A percentile compares a stretch with the other conserved stretches of the same genome.
Conservation (phyloP, 2,113 vertebrate genomes). For the Myotis lucifugus region DNA sequence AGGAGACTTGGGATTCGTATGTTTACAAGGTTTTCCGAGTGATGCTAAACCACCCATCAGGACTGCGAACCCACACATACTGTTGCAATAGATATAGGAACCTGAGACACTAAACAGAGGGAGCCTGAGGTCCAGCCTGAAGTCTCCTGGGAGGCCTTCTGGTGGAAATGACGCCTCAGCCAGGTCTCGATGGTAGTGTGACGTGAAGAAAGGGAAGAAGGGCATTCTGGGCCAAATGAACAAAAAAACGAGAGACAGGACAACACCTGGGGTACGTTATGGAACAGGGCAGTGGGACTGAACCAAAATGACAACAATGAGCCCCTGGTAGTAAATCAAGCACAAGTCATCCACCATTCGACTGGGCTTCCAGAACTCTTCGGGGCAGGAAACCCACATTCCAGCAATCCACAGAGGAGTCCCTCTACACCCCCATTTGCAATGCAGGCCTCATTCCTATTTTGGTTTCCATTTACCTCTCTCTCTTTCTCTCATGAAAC, state of each 20-base stretch:
- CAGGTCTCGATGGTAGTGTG: neutral
- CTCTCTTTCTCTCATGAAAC: neutral
- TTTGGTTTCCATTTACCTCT: neutral
- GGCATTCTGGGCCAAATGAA: neutral
- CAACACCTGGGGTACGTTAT: fast-evolving
- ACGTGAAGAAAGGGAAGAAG: neutral
- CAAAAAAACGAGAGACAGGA: neutral
- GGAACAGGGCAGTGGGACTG: neutral
- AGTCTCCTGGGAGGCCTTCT: neutral
- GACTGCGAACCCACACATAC: neutral
- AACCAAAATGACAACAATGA: neutral
- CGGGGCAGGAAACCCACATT: neutral
- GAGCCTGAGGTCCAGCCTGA: neutral
- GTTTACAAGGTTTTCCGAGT: neutral
- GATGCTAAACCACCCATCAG: neutral
- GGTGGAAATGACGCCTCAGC: neutral
- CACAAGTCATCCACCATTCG: neutral
- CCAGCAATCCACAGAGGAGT: neutral
- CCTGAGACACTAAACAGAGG: neutral
- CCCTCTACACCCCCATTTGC: neutral
- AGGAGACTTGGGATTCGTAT: neutral
- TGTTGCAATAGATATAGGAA: no score
- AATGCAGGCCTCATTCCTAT: neutral
- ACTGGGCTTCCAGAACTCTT: neutral
- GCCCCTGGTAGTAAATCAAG: neutral